phyloP scores from a whole-genome alignment of 2,888 invertebrate genomes.

The Drosophila yooni region DNA sequence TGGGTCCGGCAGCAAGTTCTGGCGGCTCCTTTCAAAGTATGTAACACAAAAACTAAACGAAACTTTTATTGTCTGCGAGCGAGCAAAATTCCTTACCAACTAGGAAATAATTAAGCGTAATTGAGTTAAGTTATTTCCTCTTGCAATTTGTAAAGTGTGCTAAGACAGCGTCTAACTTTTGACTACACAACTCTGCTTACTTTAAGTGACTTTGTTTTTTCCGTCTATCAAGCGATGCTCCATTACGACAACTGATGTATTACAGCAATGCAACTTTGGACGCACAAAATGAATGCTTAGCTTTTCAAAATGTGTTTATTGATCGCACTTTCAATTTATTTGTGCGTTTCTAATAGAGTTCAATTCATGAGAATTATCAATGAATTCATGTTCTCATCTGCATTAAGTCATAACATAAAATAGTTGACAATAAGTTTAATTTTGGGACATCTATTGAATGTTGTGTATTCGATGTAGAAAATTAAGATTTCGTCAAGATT shows the following conservation, averaged over 20 bases:
- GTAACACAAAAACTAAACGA: conserved; percentile 67
- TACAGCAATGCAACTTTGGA: background rate
- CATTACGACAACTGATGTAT: conserved; percentile 6
- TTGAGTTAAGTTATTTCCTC: conserved; percentile 81
- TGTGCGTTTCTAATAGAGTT: background rate
- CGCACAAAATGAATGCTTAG: background rate
- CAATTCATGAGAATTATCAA: background rate
- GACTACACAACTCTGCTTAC: conserved; percentile 28
- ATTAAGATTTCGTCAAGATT: background rate
- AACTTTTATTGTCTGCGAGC: conserved; percentile 77
- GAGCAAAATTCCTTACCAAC: conserved; percentile 74
- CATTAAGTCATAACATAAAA: background rate
- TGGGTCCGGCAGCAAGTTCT: conserved; percentile 11
- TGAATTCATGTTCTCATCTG: background rate
- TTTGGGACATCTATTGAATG: background rate
- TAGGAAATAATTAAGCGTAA: conserved; percentile 82
- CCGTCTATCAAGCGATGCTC: conserved; percentile 7
- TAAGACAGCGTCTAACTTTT: conserved; percentile 18
- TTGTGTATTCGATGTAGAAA: fast-evolving
- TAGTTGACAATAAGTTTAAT: background rate
- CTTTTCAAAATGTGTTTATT: background rate
- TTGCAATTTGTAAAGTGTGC: conserved; percentile 53
- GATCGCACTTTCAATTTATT: background rate
- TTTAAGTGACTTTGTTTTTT: conserved; percentile 56
- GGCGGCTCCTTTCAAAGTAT: conserved; percentile 42